phyloP scores from a whole-genome alignment of 2,113 vertebrate species.

The Rattus rattus region DNA sequence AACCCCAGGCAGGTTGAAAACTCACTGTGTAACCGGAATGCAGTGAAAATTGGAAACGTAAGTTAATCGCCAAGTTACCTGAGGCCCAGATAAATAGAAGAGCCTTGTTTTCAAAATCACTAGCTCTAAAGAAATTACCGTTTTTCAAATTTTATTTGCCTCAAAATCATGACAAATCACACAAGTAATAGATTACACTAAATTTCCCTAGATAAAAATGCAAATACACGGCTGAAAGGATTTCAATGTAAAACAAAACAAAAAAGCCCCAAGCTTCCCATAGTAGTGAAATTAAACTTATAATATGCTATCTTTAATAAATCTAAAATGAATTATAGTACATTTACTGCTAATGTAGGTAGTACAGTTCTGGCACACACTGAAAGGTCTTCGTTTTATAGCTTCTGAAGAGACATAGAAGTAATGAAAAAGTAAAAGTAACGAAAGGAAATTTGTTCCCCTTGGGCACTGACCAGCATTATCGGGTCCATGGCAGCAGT shows the following conservation, averaged over 20 bases:
- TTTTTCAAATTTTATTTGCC: slow-evolving; percentile 35
- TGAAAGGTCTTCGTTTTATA: not conserved
- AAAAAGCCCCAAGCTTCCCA: not conserved
- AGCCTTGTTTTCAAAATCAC: slow-evolving; percentile 5
- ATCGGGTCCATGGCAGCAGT: not conserved
- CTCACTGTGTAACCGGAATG: not conserved
- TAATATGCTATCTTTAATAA: not conserved
- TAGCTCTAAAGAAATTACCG: not conserved
- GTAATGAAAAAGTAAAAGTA: not conserved
- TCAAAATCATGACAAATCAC: slow-evolving; percentile 8
- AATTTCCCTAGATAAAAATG: not conserved
- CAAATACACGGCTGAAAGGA: not conserved
- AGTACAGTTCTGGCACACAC: not conserved
- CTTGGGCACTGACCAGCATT: not conserved
- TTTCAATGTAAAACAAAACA: slow-evolving; percentile 20
- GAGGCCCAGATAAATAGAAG: not conserved
- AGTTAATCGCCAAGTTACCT: not conserved
- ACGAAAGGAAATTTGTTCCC: not conserved
- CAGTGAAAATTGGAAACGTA: not conserved
- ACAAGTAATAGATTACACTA: slow-evolving; percentile 3
- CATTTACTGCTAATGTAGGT: not conserved
- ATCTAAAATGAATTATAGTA: slow-evolving; percentile 12
- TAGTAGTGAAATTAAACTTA: not conserved
- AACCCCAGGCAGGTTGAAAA: not conserved
- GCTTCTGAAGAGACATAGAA: not conserved